phyloP scores from a whole-genome alignment of 2,888 invertebrate species.

The Thera obeliscata region DNA sequence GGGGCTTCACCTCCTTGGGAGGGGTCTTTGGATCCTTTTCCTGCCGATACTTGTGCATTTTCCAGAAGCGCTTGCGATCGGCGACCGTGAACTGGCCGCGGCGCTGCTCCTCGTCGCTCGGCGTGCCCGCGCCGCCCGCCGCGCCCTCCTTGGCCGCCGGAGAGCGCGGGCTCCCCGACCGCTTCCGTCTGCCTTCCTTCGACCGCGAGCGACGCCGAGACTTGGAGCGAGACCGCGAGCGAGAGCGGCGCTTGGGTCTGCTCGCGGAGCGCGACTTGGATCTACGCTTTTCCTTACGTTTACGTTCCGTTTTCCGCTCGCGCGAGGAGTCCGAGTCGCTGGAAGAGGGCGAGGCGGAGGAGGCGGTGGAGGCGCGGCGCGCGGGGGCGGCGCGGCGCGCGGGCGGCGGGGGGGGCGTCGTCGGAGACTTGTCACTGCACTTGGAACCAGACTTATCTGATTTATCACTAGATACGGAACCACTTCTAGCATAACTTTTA shows the following conservation, averaged over 20 bases:
- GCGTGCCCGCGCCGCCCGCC: conserved; percentile 59
- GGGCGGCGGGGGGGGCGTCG: conserved; percentile 38
- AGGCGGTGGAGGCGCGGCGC: conserved; percentile 31
- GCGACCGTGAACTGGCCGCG: conserved; percentile 79
- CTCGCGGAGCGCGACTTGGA: conserved; percentile 57
- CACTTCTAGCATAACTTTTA: conserved; percentile 67
- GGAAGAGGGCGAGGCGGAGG: conserved; percentile 47
- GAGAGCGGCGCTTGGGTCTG: conserved; percentile 57
- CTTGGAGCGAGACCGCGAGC: conserved; percentile 41
- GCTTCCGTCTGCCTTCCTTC: conserved; percentile 43
- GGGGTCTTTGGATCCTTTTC: conserved; percentile 63
- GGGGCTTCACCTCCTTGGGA: conserved; percentile 70
- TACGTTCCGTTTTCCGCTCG: conserved; percentile 53
- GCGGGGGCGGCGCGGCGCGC: conserved; percentile 49
- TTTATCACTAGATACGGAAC: conserved; percentile 62
- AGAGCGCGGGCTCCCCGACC: conserved; percentile 48
- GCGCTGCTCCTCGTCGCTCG: conserved; percentile 71
- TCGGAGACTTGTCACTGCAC: conserved; percentile 59
- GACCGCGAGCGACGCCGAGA: conserved; percentile 51
- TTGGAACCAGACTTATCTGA: conserved; percentile 48
- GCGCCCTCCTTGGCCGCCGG: conserved; percentile 55
- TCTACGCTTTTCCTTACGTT: conserved; percentile 49
- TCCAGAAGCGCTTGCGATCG: conserved; percentile 78
- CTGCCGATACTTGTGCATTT: conserved; percentile 66
- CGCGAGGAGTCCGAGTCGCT: conserved; percentile 55